A percentile compares a stretch with the other conserved stretches of the same genome.
Conservation (phyloP, 2,888 invertebrate species). For the Scrobipalpa costella region DNA sequence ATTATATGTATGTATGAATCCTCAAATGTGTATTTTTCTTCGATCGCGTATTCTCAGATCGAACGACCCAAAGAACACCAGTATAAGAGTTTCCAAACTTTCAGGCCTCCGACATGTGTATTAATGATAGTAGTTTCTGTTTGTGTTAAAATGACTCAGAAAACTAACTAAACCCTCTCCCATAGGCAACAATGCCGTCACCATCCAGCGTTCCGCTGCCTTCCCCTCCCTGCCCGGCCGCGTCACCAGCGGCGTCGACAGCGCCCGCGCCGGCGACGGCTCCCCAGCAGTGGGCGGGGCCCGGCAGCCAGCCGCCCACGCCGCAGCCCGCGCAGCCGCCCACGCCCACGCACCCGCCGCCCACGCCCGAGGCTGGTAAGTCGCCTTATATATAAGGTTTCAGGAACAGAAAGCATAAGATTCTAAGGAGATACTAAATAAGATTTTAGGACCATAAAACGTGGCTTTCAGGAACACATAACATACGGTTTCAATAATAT, state of each 20-base stretch:
- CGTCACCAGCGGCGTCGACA: slow-evolving; percentile 31
- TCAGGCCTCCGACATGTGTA: no score
- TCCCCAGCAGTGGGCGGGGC: slow-evolving; percentile 28
- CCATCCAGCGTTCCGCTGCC: slow-evolving; percentile 16
- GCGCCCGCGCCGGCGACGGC: slow-evolving; percentile 30
- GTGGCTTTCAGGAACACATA: no score
- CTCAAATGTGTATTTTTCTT: no score
- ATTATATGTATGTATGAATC: no score
- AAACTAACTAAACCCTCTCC: neutral
- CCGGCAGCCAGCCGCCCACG: slow-evolving; percentile 57
- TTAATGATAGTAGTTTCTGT: no score
- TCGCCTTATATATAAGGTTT: slow-evolving; percentile 24
- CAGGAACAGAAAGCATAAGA: no score
- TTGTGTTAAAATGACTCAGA: neutral
- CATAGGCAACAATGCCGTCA: slow-evolving; percentile 20
- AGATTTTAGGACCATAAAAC: no score
- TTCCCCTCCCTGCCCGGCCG: slow-evolving; percentile 32
- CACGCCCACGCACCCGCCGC: slow-evolving; percentile 61
- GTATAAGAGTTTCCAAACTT: no score
- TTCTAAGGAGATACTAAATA: no score
- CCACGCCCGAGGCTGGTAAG: slow-evolving; percentile 68
- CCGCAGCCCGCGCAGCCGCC: slow-evolving; percentile 63
- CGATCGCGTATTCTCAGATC: no score
- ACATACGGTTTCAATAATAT: no score
- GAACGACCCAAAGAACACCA: no score